Evolutionary conservation across 1,140 invertebrate genomes (phyloP), one percentile per base, ranked within the genome.

Genomic region (Micrasema minimum): DNA sequence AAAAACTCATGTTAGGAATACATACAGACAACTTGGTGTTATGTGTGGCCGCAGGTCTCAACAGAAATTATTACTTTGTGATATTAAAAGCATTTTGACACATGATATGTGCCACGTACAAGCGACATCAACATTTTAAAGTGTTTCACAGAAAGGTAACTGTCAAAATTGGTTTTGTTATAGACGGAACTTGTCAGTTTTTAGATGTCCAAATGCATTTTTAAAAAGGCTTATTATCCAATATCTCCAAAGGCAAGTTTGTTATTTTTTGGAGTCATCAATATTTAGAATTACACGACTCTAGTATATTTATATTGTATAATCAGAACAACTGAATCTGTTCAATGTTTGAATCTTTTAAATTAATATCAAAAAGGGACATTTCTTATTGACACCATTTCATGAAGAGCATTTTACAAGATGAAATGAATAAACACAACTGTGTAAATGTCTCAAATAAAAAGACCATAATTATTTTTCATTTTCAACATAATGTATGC

Each of bases 1-100:
- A 75, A 75, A 75, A 69, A 74, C 53, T 71, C 57, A 69, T 66
- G 73, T 75, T 75, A 75, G 72, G 68, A 35, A 64, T 64, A 46
- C 43, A 64, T 16, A 64, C 59, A 64, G 3, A 4, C 53, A n/a
- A 37, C 48, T 51, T 14, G 43, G 48, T 16, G 48, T 20, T 46
- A 46, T 20, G 16, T 59, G 35, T 16, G 31, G 55, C 31, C 12
- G 51, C 26, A n/a, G 14, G 23, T 7, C 51, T 16, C 26, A 23
- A 53, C 10, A 26, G n/a, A 55, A 31, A 55, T 31, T n/a, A n/a
- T n/a, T 5, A 35, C 43, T 45, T 46, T n/a, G 43, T n/a, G 11
- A n/a, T 11, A 45, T 45, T 45, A 45, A 2, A 45, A 45, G 11
- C 14, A 45, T n/a, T n/a, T n/a, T n/a, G n/a, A n/a, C n/a, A 12